Percentiles rank a stretch among this genome's conserved stretches.
These are phyloP conservation scores for Drosophila lacteicornis DNA, from an alignment of 1,140 invertebrate species.

Conservation along the genomic window DNA sequence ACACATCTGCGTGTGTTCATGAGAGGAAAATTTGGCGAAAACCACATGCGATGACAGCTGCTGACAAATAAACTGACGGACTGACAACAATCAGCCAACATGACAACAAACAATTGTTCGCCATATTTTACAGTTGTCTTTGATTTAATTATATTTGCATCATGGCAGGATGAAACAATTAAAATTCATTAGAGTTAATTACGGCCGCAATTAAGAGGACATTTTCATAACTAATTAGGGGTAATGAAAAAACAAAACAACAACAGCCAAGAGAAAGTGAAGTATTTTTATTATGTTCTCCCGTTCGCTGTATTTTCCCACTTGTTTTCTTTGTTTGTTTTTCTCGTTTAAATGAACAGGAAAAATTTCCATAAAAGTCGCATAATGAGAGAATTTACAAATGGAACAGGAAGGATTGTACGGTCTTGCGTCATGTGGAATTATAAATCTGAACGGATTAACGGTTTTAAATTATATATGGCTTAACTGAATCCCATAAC, in stretches of 20 bases:
- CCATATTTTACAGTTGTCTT: conserved; percentile 51
- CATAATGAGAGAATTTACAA: conserved; percentile 9
- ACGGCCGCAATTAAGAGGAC: conserved; percentile 66
- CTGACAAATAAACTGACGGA: conserved; percentile 47
- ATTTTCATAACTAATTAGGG: conserved; percentile 75
- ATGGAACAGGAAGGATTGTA: not conserved
- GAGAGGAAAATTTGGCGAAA: conserved; percentile 24
- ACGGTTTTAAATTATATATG: not conserved
- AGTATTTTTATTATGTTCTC: conserved; percentile 57
- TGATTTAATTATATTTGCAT: conserved; percentile 64
- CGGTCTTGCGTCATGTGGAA: not conserved
- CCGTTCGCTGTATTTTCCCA: not conserved
- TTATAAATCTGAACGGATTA: not conserved
- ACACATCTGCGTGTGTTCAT: conserved; percentile 11
- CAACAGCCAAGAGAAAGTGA: conserved; percentile 23
- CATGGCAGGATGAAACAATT: conserved; percentile 50
- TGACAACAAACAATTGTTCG: conserved; percentile 35
- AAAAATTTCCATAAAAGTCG: conserved; percentile 24
- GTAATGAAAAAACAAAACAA: conserved; percentile 31
- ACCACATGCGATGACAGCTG: conserved; percentile 65
- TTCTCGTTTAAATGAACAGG: conserved; percentile 43
- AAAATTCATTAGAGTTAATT: conserved; percentile 77
- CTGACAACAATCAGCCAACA: conserved; percentile 30
- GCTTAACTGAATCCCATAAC: not conserved
- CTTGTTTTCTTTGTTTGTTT: conserved; percentile 40